Base-by-base conservation (phyloP, 2,888 invertebrate species). In the Zygaena filipendulae region DNA sequence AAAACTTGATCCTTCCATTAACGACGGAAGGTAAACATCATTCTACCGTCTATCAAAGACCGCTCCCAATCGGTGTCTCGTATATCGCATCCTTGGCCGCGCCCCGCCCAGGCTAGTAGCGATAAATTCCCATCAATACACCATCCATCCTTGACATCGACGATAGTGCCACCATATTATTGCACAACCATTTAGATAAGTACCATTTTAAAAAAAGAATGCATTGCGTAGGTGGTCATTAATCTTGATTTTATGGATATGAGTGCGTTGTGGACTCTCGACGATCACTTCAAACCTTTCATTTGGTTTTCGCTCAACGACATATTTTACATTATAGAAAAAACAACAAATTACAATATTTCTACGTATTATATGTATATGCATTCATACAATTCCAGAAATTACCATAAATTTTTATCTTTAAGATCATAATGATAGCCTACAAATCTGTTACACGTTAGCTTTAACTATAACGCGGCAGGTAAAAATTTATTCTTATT, bases 171-270 rank as follows among this genome's bases (percentile, higher is more conserved):
- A 48, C 60, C 55, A 58, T 68, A 72, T n/a, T n/a, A n/a, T 67
- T 67, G 72, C 67, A 67, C 59, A 57, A 52, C 57, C 64, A 64
- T 74, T 74, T 66, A 74, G 75, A 74, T 71, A 68, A n/a, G n/a
- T n/a, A 55, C 49, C 42, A 48, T 56, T 56, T 74, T 64, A n/a
- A n/a, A 67, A 59, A 70, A 66, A 63, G 64, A 72, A 58, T 62
- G 69, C 70, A 70, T 70, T 71, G 61, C 48, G 58, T 64, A 59
- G 59, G 59, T 55, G 57, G 56, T 38, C 60, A 66, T 64, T 51
- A 57, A 61, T 63, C 61, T 62, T 50, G 40, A 37, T 41, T 39
- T 44, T 41, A 43, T 47, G 42, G 51, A 51, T 49, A 46, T 45
- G 47, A 43, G 33, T 40, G 42, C 40, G 43, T 38, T 35, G 39